Base-by-base conservation (phyloP, 2,888 invertebrate genomes). In the Nomada ferruginata region DNA sequence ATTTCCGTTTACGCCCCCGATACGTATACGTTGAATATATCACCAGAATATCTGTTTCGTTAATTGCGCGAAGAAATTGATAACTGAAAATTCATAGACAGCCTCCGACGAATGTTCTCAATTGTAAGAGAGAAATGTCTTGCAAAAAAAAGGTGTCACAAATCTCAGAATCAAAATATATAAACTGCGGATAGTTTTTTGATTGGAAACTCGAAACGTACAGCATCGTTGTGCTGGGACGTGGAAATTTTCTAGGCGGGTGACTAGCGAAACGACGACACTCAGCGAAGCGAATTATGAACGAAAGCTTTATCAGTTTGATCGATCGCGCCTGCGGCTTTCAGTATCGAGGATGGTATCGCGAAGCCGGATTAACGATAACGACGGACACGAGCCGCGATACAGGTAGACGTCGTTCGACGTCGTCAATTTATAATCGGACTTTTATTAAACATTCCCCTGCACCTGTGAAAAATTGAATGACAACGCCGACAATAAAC, bases 321-420 rank as follows among this genome's bases (percentile, higher is more conserved):
- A 81, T 85, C 87, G 83, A 85, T 86, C 86, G 80, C 57, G 75
- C 72, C 59, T 60, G 44, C 64, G 69, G 82, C 82, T 59, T 75
- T 57, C 81, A 65, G 63, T 85, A 87, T 82, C 69, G 36, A 13
- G 63, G 52, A 44, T 23, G 63, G 60, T 63, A 83, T 74, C 64
- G 59, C 59, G 68, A 42, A 53, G 36, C 61, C 69, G 69, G 71
- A 85, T 85, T 69, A 85, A 75, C 78, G 73, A 83, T 74, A 76
- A 83, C 79, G 61, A 57, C 82, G 73, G 57, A 77, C 69, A 70
- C 83, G 65, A 63, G 47, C 69, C 50, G 50, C 65, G 65, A 61
- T 81, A 75, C 75, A 75, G 75, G 44, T 66, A 61, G 18, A 70
- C 70, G 65, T 52, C 66, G 65, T 82, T 66, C 75, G 13, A 20